Percentiles rank a stretch among this genome's conserved stretches.
phyloP scores from a whole-genome alignment of 2,888 invertebrate species.

The Drosophila antonietae region DNA sequence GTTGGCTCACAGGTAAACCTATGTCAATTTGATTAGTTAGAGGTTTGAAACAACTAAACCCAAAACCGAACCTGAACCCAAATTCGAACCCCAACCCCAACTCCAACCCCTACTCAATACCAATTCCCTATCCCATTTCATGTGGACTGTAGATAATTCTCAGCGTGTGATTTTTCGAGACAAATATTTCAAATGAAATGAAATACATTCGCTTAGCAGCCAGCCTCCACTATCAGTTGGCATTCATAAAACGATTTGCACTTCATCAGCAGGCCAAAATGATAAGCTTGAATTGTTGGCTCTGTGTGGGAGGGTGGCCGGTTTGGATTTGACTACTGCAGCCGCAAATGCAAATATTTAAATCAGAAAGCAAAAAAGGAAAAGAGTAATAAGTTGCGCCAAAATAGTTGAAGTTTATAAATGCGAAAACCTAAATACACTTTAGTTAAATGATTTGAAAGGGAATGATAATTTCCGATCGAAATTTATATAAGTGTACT shows the following conservation, averaged over 20 bases:
- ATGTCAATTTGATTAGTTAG: constrained; percentile 74
- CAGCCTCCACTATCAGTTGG: constrained; percentile 26
- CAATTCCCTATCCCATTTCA: constrained; percentile 21
- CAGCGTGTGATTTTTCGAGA: constrained; percentile 63
- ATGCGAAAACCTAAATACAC: background rate
- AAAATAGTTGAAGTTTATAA: background rate
- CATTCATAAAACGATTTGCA: constrained; percentile 56
- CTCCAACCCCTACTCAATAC: background rate
- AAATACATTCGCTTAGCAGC: constrained; percentile 22
- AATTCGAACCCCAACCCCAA: background rate
- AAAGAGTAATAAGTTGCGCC: background rate
- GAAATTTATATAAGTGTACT: too few species aligned
- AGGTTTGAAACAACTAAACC: constrained; percentile 49
- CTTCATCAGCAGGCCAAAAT: constrained; percentile 35
- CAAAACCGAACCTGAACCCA: background rate
- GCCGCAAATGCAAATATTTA: constrained; percentile 72
- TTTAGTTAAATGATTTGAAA: background rate
- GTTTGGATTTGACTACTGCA: constrained; percentile 6
- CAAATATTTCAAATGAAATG: constrained; percentile 47
- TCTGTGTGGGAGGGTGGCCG: background rate
- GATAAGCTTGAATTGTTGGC: constrained; percentile 15
- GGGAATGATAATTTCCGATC: too few species aligned
- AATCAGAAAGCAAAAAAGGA: constrained; percentile 39
- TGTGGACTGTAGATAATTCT: constrained; percentile 43
- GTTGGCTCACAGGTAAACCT: constrained; percentile 50